Conservation (phyloP, 2,113 vertebrate genomes). For the Brienomyrus brachyistius region DNA sequence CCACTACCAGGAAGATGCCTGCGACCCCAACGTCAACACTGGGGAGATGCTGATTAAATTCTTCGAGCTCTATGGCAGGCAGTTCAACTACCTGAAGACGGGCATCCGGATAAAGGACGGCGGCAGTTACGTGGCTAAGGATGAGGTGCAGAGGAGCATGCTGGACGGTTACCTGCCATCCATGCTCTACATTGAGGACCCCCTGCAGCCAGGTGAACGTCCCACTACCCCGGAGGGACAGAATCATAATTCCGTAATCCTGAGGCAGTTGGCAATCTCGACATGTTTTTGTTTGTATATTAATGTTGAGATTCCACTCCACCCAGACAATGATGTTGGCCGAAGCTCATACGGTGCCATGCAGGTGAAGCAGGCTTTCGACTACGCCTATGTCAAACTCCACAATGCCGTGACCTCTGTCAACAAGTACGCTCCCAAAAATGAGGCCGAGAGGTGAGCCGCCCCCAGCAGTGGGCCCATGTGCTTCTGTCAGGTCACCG, state of each 20-base stretch:
- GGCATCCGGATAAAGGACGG: conserved; percentile 97
- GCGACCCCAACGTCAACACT: conserved; percentile 84
- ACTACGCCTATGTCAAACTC: conserved; percentile 89
- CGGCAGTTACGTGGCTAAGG: conserved; percentile 96
- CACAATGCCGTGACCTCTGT: conserved; percentile 89
- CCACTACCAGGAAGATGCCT: conserved; percentile 86
- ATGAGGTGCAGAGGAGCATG: conserved; percentile 93
- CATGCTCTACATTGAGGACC: conserved; percentile 96
- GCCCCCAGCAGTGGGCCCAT: neutral
- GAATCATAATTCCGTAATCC: neutral
- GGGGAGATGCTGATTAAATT: conserved; percentile 97
- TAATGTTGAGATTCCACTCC: neutral
- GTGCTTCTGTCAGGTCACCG: neutral
- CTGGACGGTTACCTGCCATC: conserved; percentile 92
- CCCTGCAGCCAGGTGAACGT: conserved; percentile 81
- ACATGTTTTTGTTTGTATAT: neutral
- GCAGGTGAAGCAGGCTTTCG: conserved; percentile 98
- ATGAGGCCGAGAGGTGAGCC: conserved; percentile 83
- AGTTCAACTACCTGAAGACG: conserved; percentile 98
- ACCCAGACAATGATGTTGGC: conserved; percentile 87
- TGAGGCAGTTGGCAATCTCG: neutral
- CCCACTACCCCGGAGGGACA: neutral
- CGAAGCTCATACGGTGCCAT: conserved; percentile 97
- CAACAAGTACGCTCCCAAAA: conserved; percentile 91
- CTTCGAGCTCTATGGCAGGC: conserved; percentile 93